phyloP scores from a whole-genome alignment of 2,797 vertebrate genomes.

The Sylvia borin region DNA sequence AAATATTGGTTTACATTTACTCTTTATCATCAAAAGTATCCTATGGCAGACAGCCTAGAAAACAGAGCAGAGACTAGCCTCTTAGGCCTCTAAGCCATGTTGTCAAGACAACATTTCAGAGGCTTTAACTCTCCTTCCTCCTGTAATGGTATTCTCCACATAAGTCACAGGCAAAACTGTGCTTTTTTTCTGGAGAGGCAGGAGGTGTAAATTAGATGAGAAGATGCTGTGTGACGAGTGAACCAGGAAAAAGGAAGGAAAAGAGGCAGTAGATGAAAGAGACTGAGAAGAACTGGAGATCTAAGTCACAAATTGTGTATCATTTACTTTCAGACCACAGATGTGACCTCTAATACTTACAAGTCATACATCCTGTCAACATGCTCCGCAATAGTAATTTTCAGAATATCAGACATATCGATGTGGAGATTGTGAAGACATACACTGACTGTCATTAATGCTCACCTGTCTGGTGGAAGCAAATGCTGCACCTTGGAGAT shows the following conservation, averaged over 20 bases:
- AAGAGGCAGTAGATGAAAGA: not conserved
- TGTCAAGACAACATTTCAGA: not conserved
- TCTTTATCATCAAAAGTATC: not conserved
- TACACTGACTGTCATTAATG: not conserved
- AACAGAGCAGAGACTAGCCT: not conserved
- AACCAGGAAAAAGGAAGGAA: not conserved
- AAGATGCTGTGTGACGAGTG: not conserved
- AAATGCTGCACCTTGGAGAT: not conserved
- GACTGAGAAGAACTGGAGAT: not conserved
- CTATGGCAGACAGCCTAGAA: not conserved
- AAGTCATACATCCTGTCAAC: not conserved
- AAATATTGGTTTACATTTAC: not conserved
- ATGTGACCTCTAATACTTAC: not conserved
- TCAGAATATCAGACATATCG: not conserved
- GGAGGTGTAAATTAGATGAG: not conserved
- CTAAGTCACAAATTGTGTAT: not conserved
- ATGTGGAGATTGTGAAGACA: not conserved
- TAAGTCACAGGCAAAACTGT: not conserved
- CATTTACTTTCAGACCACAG: not conserved
- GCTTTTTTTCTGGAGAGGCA: not conserved
- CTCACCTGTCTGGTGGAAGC: not conserved
- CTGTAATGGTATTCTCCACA: not conserved
- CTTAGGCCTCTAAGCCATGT: not conserved
- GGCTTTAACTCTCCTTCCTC: not conserved
- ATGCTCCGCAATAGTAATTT: not conserved